These are phyloP conservation scores for Pachyuromys duprasi DNA, from an alignment of 2,797 vertebrate species.

Conservation along the genomic window DNA sequence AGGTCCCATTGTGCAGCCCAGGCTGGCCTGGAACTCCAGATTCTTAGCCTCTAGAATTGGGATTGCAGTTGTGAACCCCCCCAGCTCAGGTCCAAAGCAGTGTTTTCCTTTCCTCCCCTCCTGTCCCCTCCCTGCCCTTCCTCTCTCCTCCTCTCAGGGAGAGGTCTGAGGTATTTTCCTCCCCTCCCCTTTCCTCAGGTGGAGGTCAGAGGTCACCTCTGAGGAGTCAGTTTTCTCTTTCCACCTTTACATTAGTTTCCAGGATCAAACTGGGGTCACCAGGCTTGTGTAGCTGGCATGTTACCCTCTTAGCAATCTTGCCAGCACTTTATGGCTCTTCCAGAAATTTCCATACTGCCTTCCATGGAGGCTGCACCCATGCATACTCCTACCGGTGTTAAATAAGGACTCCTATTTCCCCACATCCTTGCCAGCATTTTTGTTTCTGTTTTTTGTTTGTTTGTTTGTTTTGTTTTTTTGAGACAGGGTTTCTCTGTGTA, in stretches of 20 bases:
- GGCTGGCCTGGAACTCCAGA: not conserved
- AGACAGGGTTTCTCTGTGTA: not conserved
- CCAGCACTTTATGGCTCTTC: no score
- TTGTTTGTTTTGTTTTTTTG: not conserved
- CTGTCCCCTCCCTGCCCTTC: rapidly evolving
- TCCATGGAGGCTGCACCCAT: not conserved
- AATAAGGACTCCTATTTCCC: no score
- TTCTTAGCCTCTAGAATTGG: not conserved
- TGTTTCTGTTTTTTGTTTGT: no score
- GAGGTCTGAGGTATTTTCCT: no score
- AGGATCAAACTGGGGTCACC: not conserved
- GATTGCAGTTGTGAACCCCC: not conserved
- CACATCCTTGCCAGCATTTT: not conserved
- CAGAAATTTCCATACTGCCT: not conserved
- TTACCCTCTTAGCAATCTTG: not conserved
- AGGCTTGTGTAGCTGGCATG: not conserved
- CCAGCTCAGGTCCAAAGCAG: not conserved
- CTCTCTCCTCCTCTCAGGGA: no score
- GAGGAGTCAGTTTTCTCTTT: not conserved
- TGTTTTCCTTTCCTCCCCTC: not conserved
- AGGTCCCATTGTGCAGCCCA: not conserved
- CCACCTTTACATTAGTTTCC: no score
- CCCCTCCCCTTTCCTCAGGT: not conserved
- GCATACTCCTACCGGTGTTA: not conserved
- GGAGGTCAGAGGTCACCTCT: not conserved